phyloP scores from a whole-genome alignment of 2,797 vertebrate species.

The Mastacembelus armatus region DNA sequence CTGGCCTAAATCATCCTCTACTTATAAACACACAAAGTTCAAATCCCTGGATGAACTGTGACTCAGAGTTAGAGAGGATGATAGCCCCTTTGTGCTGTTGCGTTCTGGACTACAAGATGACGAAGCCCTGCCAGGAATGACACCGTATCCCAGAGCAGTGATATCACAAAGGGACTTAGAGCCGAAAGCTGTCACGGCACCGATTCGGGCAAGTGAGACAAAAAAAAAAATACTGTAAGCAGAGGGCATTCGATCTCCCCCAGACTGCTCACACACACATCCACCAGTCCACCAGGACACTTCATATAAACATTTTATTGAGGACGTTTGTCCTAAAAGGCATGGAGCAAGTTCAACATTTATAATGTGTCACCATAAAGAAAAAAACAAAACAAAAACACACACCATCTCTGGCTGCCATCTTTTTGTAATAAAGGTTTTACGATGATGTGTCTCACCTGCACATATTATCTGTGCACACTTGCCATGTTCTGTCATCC shows the following conservation, averaged over 20 bases:
- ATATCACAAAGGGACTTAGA: slow-evolving; percentile 15
- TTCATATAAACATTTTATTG: slow-evolving; percentile 1
- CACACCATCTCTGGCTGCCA: neutral
- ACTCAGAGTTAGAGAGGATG: slow-evolving; percentile 2
- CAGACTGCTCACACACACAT: no score
- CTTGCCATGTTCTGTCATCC: neutral
- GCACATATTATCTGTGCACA: neutral
- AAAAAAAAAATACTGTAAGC: neutral
- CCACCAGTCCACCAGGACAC: neutral
- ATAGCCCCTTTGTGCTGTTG: slow-evolving; percentile 7
- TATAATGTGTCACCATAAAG: neutral
- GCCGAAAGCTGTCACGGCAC: slow-evolving; percentile 23
- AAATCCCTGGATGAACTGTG: slow-evolving; percentile 1
- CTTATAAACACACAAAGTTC: neutral
- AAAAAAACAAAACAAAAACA: no score
- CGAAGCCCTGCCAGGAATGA: slow-evolving; percentile 21
- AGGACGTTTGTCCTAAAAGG: neutral
- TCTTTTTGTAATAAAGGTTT: no score
- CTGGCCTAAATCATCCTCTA: no score
- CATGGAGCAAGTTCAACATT: neutral
- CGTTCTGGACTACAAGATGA: slow-evolving; percentile 4
- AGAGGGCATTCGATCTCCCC: neutral
- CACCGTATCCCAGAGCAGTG: slow-evolving; percentile 31
- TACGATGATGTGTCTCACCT: no score
- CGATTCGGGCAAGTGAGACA: slow-evolving; percentile 16